Base-by-base conservation (phyloP, 2,797 vertebrate genomes). In the Leontopithecus rosalia region DNA sequence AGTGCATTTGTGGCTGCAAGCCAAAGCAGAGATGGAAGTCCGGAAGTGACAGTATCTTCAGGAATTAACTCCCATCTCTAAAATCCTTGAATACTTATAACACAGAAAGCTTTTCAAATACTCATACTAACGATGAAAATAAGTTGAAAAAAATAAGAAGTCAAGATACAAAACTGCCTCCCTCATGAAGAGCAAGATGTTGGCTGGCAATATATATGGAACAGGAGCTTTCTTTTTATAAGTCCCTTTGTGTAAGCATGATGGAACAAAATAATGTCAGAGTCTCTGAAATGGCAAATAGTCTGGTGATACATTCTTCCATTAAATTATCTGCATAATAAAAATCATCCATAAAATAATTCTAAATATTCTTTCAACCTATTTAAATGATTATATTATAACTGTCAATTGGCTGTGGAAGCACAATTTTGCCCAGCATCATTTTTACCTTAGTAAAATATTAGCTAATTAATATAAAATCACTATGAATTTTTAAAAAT, bases 391-490 rank as follows among this genome's bases (percentile, higher is more conserved):
- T 84, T 73, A 28, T 13, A 55, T 55, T 50, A 33, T 70, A 86
- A 90, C 36, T 76, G 19, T 3, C 12, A 76, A 46, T 0, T 79
- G 61, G 10, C 67, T 92, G 24, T 76, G 39, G 72, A 88, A 83
- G 24, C 58, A 88, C 46, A 82, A 14, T n/a, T 14, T 88, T 79
- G 13, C 3, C 33, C 36, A 84, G 33, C 36, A 41, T 41, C 84
- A 52, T 2, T 48, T 46, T 70, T 81, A 64, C 58, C 81, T 50
- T 73, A 77, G 36, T 48, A 70, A 75, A 89, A 79, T 39, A 95
- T 94, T 55, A 95, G 30, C 20, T 91, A 58, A 73, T 88, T 73
- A 93, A 80, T 41, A 36, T 11, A 76, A 26, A 90, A 92, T 82
- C 39, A 77, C 15, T 88, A 70, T 43, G 41, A 41, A 30, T 76